These are phyloP conservation scores for Griposia aprilina DNA, from an alignment of 2,888 invertebrate genomes.

Conservation along the genomic window DNA sequence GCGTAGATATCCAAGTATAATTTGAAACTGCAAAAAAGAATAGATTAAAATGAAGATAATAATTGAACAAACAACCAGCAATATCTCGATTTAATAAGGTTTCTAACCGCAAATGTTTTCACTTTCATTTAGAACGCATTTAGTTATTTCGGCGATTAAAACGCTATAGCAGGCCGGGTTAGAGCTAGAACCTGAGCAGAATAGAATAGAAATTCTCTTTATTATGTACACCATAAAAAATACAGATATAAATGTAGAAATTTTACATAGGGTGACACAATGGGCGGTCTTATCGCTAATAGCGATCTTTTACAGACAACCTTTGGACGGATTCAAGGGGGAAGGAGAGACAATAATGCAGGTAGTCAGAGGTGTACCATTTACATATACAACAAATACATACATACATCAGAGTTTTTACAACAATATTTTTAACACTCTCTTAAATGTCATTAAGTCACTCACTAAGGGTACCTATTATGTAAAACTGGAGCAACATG, in stretches of 20 bases:
- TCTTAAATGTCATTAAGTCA: not conserved
- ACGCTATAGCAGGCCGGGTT: not conserved
- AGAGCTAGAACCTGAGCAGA: not conserved
- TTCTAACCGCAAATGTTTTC: not conserved
- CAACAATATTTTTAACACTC: too few relatives aligned
- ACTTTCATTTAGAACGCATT: not conserved
- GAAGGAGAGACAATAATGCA: too few relatives aligned
- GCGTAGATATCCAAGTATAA: not conserved
- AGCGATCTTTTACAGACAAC: too few relatives aligned
- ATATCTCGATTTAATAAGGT: not conserved
- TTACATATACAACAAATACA: too few relatives aligned
- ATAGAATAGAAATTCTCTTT: too few relatives aligned
- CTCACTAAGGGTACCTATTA: not conserved
- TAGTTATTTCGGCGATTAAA: not conserved
- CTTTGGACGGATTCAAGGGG: too few relatives aligned
- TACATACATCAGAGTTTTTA: too few relatives aligned
- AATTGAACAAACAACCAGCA: not conserved
- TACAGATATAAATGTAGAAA: too few relatives aligned
- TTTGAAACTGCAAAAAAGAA: conserved; percentile 1
- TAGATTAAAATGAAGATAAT: not conserved
- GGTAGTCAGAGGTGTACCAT: too few relatives aligned
- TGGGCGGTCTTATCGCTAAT: too few relatives aligned
- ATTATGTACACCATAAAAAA: too few relatives aligned
- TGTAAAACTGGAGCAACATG: conserved; percentile 1
- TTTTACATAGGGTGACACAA: too few relatives aligned